A percentile compares a stretch with the other conserved stretches of the same genome.
These are phyloP conservation scores for Periplaneta americana DNA, from an alignment of 1,140 invertebrate species.

Conservation along the genomic window DNA sequence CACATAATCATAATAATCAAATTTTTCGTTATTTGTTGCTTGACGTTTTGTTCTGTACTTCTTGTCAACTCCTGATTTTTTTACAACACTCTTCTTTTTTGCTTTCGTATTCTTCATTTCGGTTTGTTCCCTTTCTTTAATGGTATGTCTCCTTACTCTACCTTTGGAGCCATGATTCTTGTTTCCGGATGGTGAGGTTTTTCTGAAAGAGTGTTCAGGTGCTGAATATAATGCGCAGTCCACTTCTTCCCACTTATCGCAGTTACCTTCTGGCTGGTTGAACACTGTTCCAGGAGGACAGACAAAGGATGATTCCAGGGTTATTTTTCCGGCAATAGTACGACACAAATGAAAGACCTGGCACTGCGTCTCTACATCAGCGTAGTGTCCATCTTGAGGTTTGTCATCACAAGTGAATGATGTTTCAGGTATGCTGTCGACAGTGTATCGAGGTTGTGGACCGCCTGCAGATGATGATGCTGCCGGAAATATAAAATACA, in stretches of 20 bases:
- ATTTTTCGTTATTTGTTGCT: background rate
- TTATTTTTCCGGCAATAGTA: background rate
- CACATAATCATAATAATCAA: background rate
- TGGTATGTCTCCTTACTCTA: background rate
- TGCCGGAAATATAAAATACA: background rate
- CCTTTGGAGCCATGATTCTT: background rate
- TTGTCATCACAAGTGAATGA: conserved; percentile 41
- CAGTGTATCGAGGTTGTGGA: background rate
- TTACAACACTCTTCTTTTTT: background rate
- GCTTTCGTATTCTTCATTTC: background rate
- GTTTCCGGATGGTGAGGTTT: background rate
- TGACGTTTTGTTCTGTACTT: background rate
- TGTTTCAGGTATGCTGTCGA: conserved; percentile 33
- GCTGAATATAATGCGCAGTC: conserved; percentile 2
- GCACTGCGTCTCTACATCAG: conserved; percentile 34
- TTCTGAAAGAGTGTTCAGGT: background rate
- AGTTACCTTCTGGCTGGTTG: conserved; percentile 6
- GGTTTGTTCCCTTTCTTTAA: background rate
- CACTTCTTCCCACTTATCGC: conserved; percentile 4
- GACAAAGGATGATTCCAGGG: background rate
- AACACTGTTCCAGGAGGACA: conserved; percentile 10
- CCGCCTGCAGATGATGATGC: background rate
- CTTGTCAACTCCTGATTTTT: background rate
- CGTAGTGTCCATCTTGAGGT: conserved; percentile 40
- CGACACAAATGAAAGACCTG: conserved; percentile 12